phyloP scores from a whole-genome alignment of 2,797 vertebrate species.

The Sphenopsis melanotis region DNA sequence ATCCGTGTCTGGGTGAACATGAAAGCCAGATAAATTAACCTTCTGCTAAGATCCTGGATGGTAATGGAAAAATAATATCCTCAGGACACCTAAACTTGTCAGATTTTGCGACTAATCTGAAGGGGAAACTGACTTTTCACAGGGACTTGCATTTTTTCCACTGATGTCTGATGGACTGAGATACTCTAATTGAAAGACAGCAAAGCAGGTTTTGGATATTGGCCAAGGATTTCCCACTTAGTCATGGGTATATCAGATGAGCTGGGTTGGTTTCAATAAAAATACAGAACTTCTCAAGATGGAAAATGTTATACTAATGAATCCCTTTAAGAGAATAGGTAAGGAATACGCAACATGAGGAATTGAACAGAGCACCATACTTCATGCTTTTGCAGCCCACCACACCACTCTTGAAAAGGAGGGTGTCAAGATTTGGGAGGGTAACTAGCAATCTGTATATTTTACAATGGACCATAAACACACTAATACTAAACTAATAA shows the following conservation, averaged over 20 bases:
- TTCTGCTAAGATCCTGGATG: neutral
- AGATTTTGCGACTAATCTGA: neutral
- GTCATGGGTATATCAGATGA: neutral
- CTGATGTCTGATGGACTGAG: neutral
- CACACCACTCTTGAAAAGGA: neutral
- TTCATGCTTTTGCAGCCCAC: neutral
- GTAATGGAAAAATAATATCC: neutral
- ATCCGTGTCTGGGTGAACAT: neutral
- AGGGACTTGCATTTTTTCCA: neutral
- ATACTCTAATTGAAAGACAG: neutral
- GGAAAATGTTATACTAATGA: neutral
- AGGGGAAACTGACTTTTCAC: neutral
- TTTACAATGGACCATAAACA: neutral
- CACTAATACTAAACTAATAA: neutral
- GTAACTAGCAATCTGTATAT: neutral
- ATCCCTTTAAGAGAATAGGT: neutral
- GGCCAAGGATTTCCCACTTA: neutral
- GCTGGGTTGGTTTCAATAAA: neutral
- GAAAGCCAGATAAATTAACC: neutral
- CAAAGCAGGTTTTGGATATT: neutral
- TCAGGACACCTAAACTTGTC: neutral
- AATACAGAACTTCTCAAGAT: neutral
- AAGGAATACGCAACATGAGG: neutral
- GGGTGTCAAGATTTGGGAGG: neutral
- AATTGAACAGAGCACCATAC: neutral